Conservation (phyloP, 2,797 vertebrate genomes). For the Graptemys geographica region DNA sequence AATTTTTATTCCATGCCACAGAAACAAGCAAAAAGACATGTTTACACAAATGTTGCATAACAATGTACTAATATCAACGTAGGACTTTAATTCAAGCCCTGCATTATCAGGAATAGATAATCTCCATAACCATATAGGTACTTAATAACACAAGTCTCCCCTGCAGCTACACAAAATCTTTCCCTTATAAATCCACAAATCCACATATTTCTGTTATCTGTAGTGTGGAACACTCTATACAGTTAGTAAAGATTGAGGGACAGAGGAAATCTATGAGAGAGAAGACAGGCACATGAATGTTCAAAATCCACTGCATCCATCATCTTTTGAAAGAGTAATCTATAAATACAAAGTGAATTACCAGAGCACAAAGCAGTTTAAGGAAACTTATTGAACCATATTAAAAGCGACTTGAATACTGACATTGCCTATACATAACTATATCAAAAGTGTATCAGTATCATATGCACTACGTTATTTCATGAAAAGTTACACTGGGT, state of each 20-base stretch:
- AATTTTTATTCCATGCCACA: not conserved
- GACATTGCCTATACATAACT: not conserved
- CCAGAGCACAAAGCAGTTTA: not conserved
- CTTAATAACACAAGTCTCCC: not conserved
- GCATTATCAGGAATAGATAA: not conserved
- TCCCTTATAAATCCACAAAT: not conserved
- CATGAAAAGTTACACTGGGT: not conserved
- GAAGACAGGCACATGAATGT: not conserved
- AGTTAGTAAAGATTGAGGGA: not conserved
- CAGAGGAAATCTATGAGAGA: not conserved
- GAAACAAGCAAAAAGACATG: not conserved
- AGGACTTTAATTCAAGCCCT: not conserved
- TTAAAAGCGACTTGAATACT: not conserved
- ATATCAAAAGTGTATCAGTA: not conserved
- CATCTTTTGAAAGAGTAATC: not conserved
- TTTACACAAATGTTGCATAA: not conserved
- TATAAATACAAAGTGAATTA: not conserved
- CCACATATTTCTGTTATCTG: not conserved
- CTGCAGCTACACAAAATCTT: not conserved
- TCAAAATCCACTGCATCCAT: not conserved
- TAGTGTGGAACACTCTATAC: not conserved
- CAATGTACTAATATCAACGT: accelerated
- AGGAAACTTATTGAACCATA: not conserved
- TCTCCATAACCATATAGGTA: not conserved
- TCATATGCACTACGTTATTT: not conserved